Base-by-base conservation (phyloP, 1,140 invertebrate species). In the Nebria ingens region DNA sequence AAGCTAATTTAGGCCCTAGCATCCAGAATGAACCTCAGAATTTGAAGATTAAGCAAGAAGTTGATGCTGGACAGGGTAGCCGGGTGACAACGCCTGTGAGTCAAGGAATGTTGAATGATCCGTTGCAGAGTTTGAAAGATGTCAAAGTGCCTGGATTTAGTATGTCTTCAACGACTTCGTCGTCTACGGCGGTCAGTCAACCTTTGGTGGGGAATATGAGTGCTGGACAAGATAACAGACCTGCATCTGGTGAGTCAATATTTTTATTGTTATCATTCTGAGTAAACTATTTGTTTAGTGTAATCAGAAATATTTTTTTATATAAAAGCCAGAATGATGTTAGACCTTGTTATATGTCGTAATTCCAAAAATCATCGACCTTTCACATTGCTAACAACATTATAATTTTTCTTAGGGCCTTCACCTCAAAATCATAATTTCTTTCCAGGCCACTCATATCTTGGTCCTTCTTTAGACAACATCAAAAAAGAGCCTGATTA, bases 91-190 rank as follows among this genome's bases (percentile, higher is more conserved):
- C 74, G 55, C 60, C 71, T 54, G 11, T 53, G 23, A 21, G 23
- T 23, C 50, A 61, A 17, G 56, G 71, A 29, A 75, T 79, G 54
- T 71, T 77, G 13, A 68, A 78, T 6, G 85, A 88, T 75, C 87
- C 86, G 2, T 62, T 88, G 34, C 86, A 88, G 62, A 87, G 84
- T 60, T 68, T 89, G 1, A 86, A 87, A 64, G 86, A 88, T 66
- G 85, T 89, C 0, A 88, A 88, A 75, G 85, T 89, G 2, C 86
- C 86, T 29, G 86, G 86, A 12, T 89, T 85, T 64, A 76, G 75
- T 42, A 62, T 65, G n/a, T 61, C 62, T 2, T 59, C 60, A 19
- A 56, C 58, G 23, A n/a, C n/a, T n/a, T n/a, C n/a, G n/a, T n/a
- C n/a, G n/a, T n/a, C n/a, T n/a, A n/a, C n/a, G n/a, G 59, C 58